A percentile compares a stretch with the other conserved stretches of the same genome.
Evolutionary conservation across 2,888 invertebrate species (phyloP).

Genomic region (Timandra comae): DNA sequence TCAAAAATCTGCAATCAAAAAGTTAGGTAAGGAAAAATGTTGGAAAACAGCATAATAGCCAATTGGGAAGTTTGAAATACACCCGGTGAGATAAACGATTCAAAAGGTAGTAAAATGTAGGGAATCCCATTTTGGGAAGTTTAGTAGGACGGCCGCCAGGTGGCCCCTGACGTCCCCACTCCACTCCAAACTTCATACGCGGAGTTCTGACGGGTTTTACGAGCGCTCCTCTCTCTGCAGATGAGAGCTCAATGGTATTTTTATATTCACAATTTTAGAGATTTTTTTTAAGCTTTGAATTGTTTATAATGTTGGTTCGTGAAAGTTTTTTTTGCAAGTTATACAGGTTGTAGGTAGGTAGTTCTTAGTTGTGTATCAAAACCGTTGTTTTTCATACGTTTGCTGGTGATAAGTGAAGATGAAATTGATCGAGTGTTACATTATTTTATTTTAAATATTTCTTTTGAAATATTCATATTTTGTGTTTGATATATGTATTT

Average conservation of each 20-base stretch:
- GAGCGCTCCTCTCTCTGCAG: slow-evolving; percentile 11
- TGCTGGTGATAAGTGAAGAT: too few relatives aligned
- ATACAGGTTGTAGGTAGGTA: too few relatives aligned
- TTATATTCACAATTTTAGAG: neutral
- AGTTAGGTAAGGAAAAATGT: slow-evolving; percentile 19
- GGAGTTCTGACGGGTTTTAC: slow-evolving; percentile 23
- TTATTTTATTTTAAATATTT: too few relatives aligned
- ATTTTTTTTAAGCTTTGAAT: too few relatives aligned
- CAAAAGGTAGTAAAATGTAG: slow-evolving; percentile 36
- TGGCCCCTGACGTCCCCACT: slow-evolving; percentile 11
- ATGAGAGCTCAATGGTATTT: slow-evolving; percentile 14
- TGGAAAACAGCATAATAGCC: slow-evolving; percentile 45
- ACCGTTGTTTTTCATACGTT: too few relatives aligned
- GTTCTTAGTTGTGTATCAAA: too few relatives aligned
- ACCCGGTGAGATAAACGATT: slow-evolving; percentile 46
- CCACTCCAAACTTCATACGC: slow-evolving; percentile 15
- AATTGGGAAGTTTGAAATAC: slow-evolving; percentile 50
- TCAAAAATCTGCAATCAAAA: too few relatives aligned
- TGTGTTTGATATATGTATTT: too few relatives aligned
- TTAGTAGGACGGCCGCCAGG: slow-evolving; percentile 19
- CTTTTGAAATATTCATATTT: too few relatives aligned
- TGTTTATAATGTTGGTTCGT: too few relatives aligned
- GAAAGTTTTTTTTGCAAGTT: too few relatives aligned
- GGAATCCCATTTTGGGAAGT: slow-evolving; percentile 12
- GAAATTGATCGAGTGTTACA: too few relatives aligned